Percentiles rank a stretch among this genome's conserved stretches.
phyloP scores from a whole-genome alignment of 2,797 vertebrate genomes.

The Mormyrus proboscirostris region DNA sequence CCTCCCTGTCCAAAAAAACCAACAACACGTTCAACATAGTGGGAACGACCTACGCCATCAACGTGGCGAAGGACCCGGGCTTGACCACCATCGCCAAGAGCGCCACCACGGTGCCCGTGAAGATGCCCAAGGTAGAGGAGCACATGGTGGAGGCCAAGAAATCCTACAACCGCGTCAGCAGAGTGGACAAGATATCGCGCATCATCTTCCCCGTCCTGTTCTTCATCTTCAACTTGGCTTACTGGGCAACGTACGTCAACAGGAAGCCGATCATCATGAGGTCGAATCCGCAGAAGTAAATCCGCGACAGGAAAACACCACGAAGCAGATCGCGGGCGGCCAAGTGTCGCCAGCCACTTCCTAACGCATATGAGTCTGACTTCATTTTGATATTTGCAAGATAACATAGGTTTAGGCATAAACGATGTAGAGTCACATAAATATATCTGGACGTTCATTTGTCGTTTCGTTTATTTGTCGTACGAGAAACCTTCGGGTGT shows the following conservation, averaged over 20 bases:
- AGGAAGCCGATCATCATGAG: constrained; percentile 86
- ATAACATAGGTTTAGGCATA: constrained; percentile 44
- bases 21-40: constrained; percentile 98
- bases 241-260: constrained; percentile 98
- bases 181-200: constrained; percentile 98
- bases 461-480: constrained; percentile 44
- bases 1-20: constrained; percentile 84
- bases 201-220: constrained; percentile 97
- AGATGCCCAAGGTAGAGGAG: constrained; percentile 75
- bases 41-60: constrained; percentile 90
- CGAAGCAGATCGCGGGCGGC: not conserved
- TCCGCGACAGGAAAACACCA: not conserved
- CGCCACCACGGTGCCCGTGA: constrained; percentile 56
- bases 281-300: constrained; percentile 84
- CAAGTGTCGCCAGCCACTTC: constrained; percentile 40
- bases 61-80: constrained; percentile 84
- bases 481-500: constrained; percentile 41
- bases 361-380: constrained; percentile 36
- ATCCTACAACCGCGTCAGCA: constrained; percentile 98
- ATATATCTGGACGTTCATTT: constrained; percentile 37
- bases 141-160: constrained; percentile 82
- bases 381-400: constrained; percentile 52
- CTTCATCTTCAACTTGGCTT: constrained; percentile 96
- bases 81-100: constrained; percentile 89
- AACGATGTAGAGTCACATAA: constrained; percentile 37